Percentiles rank a stretch among this genome's conserved stretches.
Evolutionary conservation across 1,140 invertebrate species (phyloP).

Genomic region (Neoseiulus cucumeris): DNA sequence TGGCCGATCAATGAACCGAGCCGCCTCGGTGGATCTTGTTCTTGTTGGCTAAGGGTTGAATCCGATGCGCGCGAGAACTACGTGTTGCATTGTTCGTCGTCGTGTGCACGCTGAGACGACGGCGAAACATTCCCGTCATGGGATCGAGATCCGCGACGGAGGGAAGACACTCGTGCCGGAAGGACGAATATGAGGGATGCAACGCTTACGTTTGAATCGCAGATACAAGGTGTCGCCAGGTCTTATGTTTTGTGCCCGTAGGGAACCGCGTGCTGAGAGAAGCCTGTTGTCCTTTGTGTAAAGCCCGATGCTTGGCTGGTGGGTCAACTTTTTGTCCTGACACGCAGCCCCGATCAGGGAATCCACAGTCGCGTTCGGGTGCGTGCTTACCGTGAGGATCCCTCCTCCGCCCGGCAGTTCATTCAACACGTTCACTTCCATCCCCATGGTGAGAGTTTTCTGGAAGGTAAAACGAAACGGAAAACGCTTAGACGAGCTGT

Average conservation of each 20-base stretch:
- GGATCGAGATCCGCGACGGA: too few relatives aligned
- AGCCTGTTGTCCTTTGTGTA: conserved; percentile 4
- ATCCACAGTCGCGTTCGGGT: conserved; percentile 6
- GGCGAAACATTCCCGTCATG: too few relatives aligned
- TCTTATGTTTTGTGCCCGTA: conserved; percentile 5
- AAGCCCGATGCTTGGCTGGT: conserved; percentile 4
- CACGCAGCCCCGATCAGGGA: conserved; percentile 3
- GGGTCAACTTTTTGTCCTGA: conserved; percentile 8
- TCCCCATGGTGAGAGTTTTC: background rate
- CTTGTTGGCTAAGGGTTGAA: too few relatives aligned
- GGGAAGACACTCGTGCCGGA: too few relatives aligned
- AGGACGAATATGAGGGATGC: too few relatives aligned
- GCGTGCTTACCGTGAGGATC: conserved; percentile 6
- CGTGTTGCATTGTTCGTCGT: too few relatives aligned
- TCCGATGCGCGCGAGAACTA: too few relatives aligned
- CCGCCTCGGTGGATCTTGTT: too few relatives aligned
- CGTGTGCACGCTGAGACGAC: too few relatives aligned
- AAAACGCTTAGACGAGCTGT: too few relatives aligned
- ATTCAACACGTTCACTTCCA: conserved; percentile 10
- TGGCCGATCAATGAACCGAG: too few relatives aligned
- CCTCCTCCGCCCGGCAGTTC: conserved; percentile 4
- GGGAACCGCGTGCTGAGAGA: background rate
- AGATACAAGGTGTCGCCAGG: conserved; percentile 1
- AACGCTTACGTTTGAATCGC: background rate
- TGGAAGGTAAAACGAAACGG: too few relatives aligned